A percentile compares a stretch with the other conserved stretches of the same genome.
Conservation (phyloP, 2,888 invertebrate species). For the Drymonia ruficornis region DNA sequence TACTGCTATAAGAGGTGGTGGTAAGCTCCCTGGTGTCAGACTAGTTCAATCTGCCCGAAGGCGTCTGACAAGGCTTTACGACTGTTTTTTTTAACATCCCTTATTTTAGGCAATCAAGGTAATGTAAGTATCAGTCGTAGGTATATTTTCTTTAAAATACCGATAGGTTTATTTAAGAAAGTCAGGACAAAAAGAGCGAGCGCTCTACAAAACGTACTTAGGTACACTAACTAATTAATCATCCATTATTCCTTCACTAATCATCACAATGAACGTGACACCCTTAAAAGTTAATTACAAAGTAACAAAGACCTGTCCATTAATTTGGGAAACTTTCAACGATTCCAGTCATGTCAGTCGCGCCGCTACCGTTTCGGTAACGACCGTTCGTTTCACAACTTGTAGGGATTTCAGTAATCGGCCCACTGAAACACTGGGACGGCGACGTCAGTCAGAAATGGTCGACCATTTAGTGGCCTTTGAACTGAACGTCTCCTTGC, state of each 20-base stretch:
- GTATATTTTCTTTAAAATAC: too few relatives aligned
- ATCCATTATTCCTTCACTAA: not conserved
- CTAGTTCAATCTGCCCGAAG: too few relatives aligned
- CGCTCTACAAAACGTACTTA: not conserved
- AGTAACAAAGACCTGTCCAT: constrained; percentile 3
- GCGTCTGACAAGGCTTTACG: too few relatives aligned
- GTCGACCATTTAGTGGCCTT: too few relatives aligned
- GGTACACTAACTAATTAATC: not conserved
- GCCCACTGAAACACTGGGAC: not conserved
- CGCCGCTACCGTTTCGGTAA: constrained; percentile 12
- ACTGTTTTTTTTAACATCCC: too few relatives aligned
- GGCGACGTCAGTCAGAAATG: too few relatives aligned
- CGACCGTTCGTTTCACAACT: constrained; percentile 24
- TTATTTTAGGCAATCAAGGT: too few relatives aligned
- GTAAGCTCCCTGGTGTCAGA: too few relatives aligned
- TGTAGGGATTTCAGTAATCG: constrained; percentile 5
- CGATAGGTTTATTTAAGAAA: not conserved
- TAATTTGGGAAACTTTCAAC: constrained; percentile 5
- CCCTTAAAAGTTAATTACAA: constrained; percentile 7
- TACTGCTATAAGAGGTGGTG: too few relatives aligned
- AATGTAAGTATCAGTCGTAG: too few relatives aligned
- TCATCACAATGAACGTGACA: not conserved
- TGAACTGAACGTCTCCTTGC: too few relatives aligned
- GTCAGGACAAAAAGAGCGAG: not conserved
- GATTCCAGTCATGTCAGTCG: constrained; percentile 16